These are phyloP conservation scores for Melanotaenia boesemani DNA, from an alignment of 2,797 vertebrate species.

Conservation along the genomic window DNA sequence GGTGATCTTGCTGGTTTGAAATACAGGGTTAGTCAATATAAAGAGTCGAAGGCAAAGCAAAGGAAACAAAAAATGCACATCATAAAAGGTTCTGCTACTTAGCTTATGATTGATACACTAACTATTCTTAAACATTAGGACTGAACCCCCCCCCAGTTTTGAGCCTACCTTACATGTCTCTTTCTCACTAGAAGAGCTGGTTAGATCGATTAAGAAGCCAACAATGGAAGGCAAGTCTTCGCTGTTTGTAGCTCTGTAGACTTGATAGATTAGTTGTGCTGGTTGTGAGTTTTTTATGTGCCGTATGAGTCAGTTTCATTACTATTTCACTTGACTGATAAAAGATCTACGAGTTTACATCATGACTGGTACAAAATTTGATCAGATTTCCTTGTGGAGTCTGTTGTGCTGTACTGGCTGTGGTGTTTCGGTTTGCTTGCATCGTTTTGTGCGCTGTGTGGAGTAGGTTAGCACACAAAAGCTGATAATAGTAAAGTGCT, in stretches of 20 bases:
- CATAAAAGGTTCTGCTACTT: background rate
- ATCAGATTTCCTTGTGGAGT: slow-evolving; percentile 1
- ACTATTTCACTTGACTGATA: background rate
- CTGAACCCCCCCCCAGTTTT: background rate
- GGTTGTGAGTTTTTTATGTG: background rate
- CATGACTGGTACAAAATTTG: background rate
- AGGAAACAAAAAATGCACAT: background rate
- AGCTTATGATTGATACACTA: background rate
- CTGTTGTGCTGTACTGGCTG: background rate
- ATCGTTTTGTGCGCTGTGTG: slow-evolving; percentile 5
- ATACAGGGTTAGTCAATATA: too few relatives aligned
- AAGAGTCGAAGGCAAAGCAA: background rate
- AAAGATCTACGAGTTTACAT: background rate
- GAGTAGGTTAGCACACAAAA: slow-evolving; percentile 16
- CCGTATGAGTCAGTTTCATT: background rate
- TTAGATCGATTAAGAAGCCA: slow-evolving; percentile 40
- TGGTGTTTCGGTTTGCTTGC: slow-evolving; percentile 21
- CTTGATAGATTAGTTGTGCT: background rate
- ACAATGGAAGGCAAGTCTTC: slow-evolving; percentile 77
- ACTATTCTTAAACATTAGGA: background rate
- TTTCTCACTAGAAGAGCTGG: slow-evolving; percentile 65
- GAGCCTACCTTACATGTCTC: slow-evolving; percentile 42
- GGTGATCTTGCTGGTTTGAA: slow-evolving; percentile 41
- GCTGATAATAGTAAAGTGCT: background rate
- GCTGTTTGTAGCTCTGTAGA: slow-evolving; percentile 33